Evolutionary conservation across 2,888 invertebrate species (phyloP).

Genomic region (Alsophila aescularia): DNA sequence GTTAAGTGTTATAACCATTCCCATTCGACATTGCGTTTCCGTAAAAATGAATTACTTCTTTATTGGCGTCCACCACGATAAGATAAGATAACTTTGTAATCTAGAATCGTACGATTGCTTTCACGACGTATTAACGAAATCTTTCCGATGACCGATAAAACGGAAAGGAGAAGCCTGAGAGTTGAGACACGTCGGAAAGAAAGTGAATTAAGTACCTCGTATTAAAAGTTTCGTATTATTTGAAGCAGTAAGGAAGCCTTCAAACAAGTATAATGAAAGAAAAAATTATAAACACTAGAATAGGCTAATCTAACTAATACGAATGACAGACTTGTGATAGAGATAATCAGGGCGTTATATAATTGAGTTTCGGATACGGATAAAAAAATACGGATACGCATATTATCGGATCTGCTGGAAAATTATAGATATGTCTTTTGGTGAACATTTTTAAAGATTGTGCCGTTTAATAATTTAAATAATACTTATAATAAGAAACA

Average conservation of each 20-base stretch:
- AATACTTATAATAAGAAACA: too few species aligned
- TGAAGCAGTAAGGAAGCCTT: not conserved
- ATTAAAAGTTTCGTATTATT: not conserved
- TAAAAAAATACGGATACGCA: too few species aligned
- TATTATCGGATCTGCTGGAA: too few species aligned
- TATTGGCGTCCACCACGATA: conserved; percentile 27
- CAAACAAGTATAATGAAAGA: too few species aligned
- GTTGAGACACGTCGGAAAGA: conserved; percentile 3
- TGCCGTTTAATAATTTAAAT: too few species aligned
- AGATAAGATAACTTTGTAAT: conserved; percentile 47
- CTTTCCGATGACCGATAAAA: conserved; percentile 23
- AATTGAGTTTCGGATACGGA: too few species aligned
- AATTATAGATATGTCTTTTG: too few species aligned
- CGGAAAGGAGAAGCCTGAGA: conserved; percentile 4
- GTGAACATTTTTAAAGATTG: too few species aligned
- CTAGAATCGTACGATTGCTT: conserved; percentile 44
- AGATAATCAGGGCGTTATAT: too few species aligned
- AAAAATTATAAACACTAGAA: too few species aligned
- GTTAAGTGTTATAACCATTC: not conserved
- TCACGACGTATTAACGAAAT: conserved; percentile 29
- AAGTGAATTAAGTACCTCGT: not conserved
- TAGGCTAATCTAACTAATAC: too few species aligned
- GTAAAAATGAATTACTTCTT: conserved; percentile 12
- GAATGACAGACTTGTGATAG: too few species aligned
- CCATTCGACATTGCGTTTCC: not conserved